Conservation (phyloP, 2,113 vertebrate species). For the Propithecus coquereli region DNA sequence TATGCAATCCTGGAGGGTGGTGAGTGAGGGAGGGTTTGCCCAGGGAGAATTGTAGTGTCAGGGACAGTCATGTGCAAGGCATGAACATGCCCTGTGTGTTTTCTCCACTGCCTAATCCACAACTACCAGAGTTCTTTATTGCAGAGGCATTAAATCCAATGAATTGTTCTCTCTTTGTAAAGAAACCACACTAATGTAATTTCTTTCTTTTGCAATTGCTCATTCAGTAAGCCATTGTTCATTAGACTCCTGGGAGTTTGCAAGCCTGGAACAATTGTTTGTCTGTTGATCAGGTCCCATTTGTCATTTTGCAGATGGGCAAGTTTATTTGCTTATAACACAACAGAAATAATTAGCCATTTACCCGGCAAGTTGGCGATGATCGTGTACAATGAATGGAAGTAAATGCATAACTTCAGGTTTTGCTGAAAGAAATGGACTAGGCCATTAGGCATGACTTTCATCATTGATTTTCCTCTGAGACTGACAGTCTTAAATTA, state of each 20-base stretch:
- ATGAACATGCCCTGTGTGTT: not conserved
- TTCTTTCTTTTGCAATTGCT: constrained; percentile 59
- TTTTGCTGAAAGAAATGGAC: constrained; percentile 33
- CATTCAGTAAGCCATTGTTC: constrained; percentile 59
- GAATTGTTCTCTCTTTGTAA: constrained; percentile 41
- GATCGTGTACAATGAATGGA: constrained; percentile 53
- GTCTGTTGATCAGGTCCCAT: constrained; percentile 50
- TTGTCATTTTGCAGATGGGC: constrained; percentile 58
- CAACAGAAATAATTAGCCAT: constrained; percentile 66
- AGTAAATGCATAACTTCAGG: constrained; percentile 54
- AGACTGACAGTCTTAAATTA: not conserved
- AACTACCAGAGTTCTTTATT: not conserved
- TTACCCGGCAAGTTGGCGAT: constrained; percentile 50
- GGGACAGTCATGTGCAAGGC: not conserved
- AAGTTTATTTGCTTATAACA: constrained; percentile 57
- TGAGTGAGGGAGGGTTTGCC: not conserved
- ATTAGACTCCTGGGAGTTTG: constrained; percentile 49
- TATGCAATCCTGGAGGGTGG: not conserved
- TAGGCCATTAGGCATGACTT: constrained; percentile 27
- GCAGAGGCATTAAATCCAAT: not conserved
- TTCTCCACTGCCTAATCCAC: not conserved
- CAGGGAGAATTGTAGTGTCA: not conserved
- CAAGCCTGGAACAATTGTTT: constrained; percentile 57
- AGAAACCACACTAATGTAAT: constrained; percentile 55
- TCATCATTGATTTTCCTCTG: constrained; percentile 36